A percentile compares a stretch with the other conserved stretches of the same genome.
These are phyloP conservation scores for Chaenocephalus aceratus DNA, from an alignment of 2,113 vertebrate species.

Conservation along the genomic window DNA sequence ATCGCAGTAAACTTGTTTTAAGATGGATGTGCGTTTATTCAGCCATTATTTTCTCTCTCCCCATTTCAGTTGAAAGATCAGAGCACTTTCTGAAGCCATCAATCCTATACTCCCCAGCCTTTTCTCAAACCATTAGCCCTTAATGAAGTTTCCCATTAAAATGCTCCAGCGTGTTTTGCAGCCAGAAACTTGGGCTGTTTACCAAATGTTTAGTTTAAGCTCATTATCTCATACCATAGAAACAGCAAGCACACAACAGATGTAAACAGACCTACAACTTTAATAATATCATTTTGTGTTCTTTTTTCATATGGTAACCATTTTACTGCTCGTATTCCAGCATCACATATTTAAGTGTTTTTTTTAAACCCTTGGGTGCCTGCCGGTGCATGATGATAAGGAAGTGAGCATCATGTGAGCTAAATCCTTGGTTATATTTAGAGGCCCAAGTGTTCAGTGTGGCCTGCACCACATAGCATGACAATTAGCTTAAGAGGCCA, in stretches of 20 bases:
- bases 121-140: neutral
- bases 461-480: slow-evolving; percentile 41
- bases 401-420: slow-evolving; percentile 57
- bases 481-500: slow-evolving; percentile 28
- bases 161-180: neutral
- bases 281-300: neutral
- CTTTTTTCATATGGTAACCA: neutral
- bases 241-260: neutral
- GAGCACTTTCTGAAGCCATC: neutral
- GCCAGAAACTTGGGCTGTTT: neutral
- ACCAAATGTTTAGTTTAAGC: neutral
- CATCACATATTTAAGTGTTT: neutral
- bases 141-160: neutral
- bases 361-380: slow-evolving; percentile 11
- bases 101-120: neutral
- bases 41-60: slow-evolving; percentile 1
- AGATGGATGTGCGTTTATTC: neutral
- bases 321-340: neutral
- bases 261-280: neutral
- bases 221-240: neutral
- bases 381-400: slow-evolving; percentile 43
- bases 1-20: neutral
- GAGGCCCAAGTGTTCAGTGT: slow-evolving; percentile 41
- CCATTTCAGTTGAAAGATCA: neutral
- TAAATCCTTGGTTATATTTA: slow-evolving; percentile 70